Base-by-base conservation (phyloP, 2,113 vertebrate species). In the Epinephelus moara region DNA sequence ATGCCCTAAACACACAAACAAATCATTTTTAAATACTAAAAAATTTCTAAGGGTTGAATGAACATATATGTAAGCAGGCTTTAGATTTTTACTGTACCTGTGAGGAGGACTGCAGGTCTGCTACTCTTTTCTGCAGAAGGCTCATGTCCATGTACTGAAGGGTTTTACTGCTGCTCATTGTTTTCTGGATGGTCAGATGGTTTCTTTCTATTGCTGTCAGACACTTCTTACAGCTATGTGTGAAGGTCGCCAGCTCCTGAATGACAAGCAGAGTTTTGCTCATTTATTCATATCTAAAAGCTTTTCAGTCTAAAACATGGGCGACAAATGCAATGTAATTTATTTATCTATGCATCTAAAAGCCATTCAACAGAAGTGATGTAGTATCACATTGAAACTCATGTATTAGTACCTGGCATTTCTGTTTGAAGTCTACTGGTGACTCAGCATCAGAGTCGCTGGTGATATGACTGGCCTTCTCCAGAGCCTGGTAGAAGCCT, bases 201-300 rank as follows among this genome's bases (percentile, higher is more conserved):
- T 96, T 97, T 90, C 95, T 96, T 90, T 99, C 98, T 64, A 98
- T 96, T 3, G 96, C 90, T 0, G 95, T 90, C 92, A 98, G 88
- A 81, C 96, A 96, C 89, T 98, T 98, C 93, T 97, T 99, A 92
- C 98, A 99, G 91, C 95, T 97, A 55, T 99, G 97, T 60, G 98
- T 98, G 82, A 95, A 97, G 80, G 96, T 95, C 60, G 96, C 94
- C 82, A 99, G 91, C 90, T 99, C 98, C 98, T 99, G 90, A 30
- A 30, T 62, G 49, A 59, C 64, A 78, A 56, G 25, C 11, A 64
- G 17, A 1, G 40, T 79, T 67, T 83, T 50, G 78, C 19, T 5
- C 3, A 49, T 66, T 61, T 57, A 53, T 55, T 52, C 0, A 19
- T 59, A 59, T 37, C 10, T 30, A 13, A 27, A 60, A 23, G 23